Conservation (phyloP, 2,888 invertebrate genomes). For the Euzetes globulus region DNA sequence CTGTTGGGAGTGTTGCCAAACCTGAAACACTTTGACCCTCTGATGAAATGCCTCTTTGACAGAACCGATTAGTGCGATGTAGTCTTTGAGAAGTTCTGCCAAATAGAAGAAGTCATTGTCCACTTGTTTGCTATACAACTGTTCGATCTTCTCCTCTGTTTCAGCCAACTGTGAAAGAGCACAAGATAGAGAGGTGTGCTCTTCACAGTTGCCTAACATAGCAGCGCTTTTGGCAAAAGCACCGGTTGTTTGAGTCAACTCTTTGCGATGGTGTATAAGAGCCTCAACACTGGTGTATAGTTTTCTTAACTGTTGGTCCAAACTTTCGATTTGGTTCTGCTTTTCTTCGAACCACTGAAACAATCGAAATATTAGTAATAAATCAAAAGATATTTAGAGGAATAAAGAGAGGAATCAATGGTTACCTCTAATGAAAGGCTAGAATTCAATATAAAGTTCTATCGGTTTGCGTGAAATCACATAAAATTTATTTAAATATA, state of each 20-base stretch:
- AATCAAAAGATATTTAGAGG: too few species aligned
- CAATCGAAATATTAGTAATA: too few species aligned
- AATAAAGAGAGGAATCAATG: background rate
- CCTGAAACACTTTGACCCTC: constrained; percentile 78
- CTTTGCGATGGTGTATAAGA: constrained; percentile 75
- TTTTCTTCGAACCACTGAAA: constrained; percentile 97
- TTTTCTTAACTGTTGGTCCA: constrained; percentile 79
- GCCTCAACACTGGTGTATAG: constrained; percentile 78
- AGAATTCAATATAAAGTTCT: background rate
- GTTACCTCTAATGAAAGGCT: background rate
- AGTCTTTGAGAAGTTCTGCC: constrained; percentile 90
- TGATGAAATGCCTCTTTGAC: constrained; percentile 73
- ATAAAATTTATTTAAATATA: background rate
- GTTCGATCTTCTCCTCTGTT: constrained; percentile 74
- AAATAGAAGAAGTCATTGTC: constrained; percentile 89
- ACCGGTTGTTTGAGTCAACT: constrained; percentile 68
- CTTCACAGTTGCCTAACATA: constrained; percentile 83
- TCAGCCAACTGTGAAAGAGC: constrained; percentile 85
- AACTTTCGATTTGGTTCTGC: constrained; percentile 75
- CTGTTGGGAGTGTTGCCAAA: constrained; percentile 94
- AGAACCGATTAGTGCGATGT: constrained; percentile 79
- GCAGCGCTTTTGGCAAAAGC: constrained; percentile 79
- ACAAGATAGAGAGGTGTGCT: constrained; percentile 79
- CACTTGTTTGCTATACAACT: constrained; percentile 79
- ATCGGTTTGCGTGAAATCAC: background rate